phyloP scores from a whole-genome alignment of 2,113 vertebrate species.

The Antidorcas marsupialis region DNA sequence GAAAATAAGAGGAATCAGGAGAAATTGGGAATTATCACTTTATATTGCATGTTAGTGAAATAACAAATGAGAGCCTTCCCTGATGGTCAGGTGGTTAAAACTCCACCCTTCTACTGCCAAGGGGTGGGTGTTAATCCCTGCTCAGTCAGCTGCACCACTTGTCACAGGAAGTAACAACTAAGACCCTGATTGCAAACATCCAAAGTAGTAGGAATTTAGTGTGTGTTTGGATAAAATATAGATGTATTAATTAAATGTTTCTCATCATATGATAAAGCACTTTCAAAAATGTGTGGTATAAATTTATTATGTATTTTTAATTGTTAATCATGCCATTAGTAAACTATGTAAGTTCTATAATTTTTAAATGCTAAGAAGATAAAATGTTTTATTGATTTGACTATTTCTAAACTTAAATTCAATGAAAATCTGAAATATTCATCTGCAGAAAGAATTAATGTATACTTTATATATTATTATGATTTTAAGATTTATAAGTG shows the following conservation, averaged over 20 bases:
- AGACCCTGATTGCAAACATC: background rate
- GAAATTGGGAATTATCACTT: background rate
- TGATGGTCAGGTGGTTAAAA: background rate
- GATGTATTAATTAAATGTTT: background rate
- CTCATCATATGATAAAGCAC: background rate
- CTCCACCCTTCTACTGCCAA: background rate
- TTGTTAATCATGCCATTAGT: background rate
- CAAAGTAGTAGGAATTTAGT: background rate
- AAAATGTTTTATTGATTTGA: slow-evolving; percentile 9
- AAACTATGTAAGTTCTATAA: background rate
- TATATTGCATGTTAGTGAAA: background rate
- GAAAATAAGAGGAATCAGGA: background rate
- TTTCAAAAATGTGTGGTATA: background rate
- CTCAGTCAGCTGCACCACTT: background rate
- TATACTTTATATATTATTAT: background rate
- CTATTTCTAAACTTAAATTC: slow-evolving; percentile 4
- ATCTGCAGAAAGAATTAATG: background rate
- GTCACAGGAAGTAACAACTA: background rate
- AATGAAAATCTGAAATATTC: background rate
- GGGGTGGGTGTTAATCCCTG: background rate
- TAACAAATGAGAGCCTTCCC: background rate
- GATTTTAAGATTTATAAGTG: background rate
- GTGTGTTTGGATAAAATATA: background rate
- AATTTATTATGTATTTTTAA: background rate
- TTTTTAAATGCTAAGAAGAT: slow-evolving; percentile 8